Percentiles rank a stretch among this genome's conserved stretches.
phyloP scores from a whole-genome alignment of 2,113 vertebrate species.

The Spermophilus dauricus region DNA sequence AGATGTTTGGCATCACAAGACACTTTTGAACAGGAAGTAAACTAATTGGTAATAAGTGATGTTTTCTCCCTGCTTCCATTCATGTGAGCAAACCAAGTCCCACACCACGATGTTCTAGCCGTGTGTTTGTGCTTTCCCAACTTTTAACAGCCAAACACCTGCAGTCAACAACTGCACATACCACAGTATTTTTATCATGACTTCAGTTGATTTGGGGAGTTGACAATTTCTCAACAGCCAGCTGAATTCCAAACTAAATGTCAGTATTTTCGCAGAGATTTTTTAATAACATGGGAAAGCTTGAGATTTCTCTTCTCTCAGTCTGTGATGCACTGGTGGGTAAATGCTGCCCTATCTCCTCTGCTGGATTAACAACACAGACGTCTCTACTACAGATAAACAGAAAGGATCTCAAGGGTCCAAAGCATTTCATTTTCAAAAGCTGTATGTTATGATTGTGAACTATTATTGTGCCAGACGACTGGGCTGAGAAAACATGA shows the following conservation, averaged over 20 bases:
- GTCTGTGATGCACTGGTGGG: background rate
- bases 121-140: constrained; percentile 30
- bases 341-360: background rate
- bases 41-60: constrained; percentile 56
- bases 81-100: background rate
- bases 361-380: background rate
- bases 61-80: constrained; percentile 64
- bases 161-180: constrained; percentile 76
- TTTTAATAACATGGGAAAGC: background rate
- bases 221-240: constrained; percentile 32
- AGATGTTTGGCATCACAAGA: constrained; percentile 75
- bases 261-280: constrained; percentile 60
- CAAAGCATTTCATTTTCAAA: constrained; percentile 40
- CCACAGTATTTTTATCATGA: constrained; percentile 62
- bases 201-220: constrained; percentile 48
- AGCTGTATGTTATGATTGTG: background rate
- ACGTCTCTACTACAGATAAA: background rate
- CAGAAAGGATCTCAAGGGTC: background rate
- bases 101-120: constrained; percentile 66
- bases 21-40: constrained; percentile 63
- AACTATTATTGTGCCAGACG: background rate
- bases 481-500: background rate
- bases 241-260: constrained; percentile 46
- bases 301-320: background rate
- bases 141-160: constrained; percentile 86